These are phyloP conservation scores for Hystrix cristata DNA, from an alignment of 2,113 vertebrate species.

Conservation along the genomic window DNA sequence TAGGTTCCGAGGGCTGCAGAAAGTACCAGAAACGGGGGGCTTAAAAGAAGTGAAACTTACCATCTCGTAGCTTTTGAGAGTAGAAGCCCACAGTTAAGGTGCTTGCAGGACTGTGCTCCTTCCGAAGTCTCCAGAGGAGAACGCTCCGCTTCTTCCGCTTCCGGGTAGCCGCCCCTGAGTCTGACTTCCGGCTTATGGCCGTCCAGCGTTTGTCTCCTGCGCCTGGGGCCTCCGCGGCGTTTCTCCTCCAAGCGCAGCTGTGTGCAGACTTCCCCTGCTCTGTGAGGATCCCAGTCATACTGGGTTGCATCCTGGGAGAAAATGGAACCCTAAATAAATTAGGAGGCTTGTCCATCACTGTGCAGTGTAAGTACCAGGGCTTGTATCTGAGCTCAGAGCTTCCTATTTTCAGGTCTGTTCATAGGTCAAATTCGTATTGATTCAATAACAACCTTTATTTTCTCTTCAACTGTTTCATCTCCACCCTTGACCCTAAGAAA, in stretches of 20 bases:
- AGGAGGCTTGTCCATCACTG: not conserved
- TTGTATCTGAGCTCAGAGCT: not conserved
- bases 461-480: not conserved
- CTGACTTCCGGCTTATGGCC: not conserved
- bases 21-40: not conserved
- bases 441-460: constrained; percentile 44
- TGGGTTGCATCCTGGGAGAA: not conserved
- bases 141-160: not conserved
- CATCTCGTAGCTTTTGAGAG: not conserved
- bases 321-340: not conserved
- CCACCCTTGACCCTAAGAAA: not conserved
- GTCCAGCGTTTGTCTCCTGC: not conserved
- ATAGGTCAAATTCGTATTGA: not conserved
- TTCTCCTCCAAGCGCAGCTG: not conserved
- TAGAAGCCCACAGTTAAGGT: not conserved
- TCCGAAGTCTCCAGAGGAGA: not conserved
- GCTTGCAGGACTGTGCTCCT: not conserved
- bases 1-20: not conserved
- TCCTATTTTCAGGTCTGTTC: not conserved
- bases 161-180: not conserved
- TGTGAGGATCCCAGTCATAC: not conserved
- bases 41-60: not conserved
- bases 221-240: not conserved
- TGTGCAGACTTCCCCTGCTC: not conserved
- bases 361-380: not conserved